A percentile compares a stretch with the other conserved stretches of the same genome.
These are phyloP conservation scores for Cataglyphis rosenhaueri DNA, from an alignment of 2,888 invertebrate species.

Conservation along the genomic window DNA sequence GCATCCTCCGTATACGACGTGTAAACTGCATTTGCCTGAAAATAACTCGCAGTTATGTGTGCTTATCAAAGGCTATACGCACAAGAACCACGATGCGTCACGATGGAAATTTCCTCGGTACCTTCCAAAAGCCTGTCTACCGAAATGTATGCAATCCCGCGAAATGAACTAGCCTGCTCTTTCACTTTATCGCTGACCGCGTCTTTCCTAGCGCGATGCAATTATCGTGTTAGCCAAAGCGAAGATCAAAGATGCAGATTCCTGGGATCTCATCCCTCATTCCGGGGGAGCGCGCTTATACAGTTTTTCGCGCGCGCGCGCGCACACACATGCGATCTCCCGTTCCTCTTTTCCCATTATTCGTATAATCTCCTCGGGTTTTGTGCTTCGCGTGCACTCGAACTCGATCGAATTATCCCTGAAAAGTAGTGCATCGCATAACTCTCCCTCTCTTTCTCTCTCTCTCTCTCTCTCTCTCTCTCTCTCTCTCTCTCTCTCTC, in stretches of 20 bases:
- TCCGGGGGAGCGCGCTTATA: background rate
- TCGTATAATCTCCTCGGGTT: conserved; percentile 44
- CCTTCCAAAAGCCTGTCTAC: conserved; percentile 21
- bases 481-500: too few species aligned
- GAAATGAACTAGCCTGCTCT: conserved; percentile 30
- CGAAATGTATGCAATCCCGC: conserved; percentile 39
- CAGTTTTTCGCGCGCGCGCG: conserved; percentile 17
- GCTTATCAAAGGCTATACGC: conserved; percentile 16
- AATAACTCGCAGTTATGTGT: conserved; percentile 22
- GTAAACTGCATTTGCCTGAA: conserved; percentile 9
- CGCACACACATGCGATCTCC: background rate
- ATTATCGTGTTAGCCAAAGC: conserved; percentile 39
- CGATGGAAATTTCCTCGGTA: conserved; percentile 22
- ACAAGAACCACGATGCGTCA: background rate
- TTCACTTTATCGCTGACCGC: background rate
- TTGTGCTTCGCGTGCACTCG: conserved; percentile 44
- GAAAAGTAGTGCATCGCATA: conserved; percentile 63
- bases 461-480: too few species aligned
- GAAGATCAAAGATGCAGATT: conserved; percentile 52
- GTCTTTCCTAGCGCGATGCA: conserved; percentile 38
- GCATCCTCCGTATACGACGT: background rate
- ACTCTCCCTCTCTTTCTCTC: background rate
- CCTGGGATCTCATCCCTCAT: background rate
- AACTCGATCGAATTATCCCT: conserved; percentile 63
- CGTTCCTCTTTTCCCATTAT: conserved; percentile 48